Percentiles rank a stretch among this genome's conserved stretches.
Evolutionary conservation across 2,113 vertebrate genomes (phyloP).

Genomic region (Pithys albifrons): DNA sequence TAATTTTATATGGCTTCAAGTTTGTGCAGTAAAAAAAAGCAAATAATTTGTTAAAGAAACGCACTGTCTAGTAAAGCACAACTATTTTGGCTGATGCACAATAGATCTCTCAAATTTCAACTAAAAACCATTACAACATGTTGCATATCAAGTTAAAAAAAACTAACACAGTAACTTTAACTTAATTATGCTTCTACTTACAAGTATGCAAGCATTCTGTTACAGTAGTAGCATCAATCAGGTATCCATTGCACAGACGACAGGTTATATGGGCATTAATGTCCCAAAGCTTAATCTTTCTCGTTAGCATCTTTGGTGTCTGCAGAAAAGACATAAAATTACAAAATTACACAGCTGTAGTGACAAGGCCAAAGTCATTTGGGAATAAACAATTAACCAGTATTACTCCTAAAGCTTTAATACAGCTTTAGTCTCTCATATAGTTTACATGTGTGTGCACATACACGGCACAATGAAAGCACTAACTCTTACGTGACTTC

Average conservation of each 20-base stretch:
- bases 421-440: not conserved
- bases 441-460: fast-evolving
- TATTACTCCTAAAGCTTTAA: not conserved
- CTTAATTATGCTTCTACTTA: slow-evolving; percentile 72
- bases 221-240: slow-evolving; percentile 98
- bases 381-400: not conserved
- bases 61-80: not conserved
- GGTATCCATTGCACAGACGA: slow-evolving; percentile 96
- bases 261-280: slow-evolving; percentile 99
- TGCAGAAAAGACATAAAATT: slow-evolving; percentile 56
- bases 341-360: not conserved
- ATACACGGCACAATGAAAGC: fast-evolving
- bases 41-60: not conserved
- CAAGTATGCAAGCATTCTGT: slow-evolving; percentile 99
- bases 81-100: not conserved
- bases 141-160: not conserved
- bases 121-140: not conserved
- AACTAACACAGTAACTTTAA: not conserved
- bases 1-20: not conserved
- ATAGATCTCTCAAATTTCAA: not conserved
- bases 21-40: not conserved
- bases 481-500: not conserved
- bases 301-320: slow-evolving; percentile 98
- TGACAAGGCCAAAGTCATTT: not conserved
- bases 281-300: slow-evolving; percentile 99